phyloP scores from a whole-genome alignment of 1,140 invertebrate species.

The Cepaea nemoralis region DNA sequence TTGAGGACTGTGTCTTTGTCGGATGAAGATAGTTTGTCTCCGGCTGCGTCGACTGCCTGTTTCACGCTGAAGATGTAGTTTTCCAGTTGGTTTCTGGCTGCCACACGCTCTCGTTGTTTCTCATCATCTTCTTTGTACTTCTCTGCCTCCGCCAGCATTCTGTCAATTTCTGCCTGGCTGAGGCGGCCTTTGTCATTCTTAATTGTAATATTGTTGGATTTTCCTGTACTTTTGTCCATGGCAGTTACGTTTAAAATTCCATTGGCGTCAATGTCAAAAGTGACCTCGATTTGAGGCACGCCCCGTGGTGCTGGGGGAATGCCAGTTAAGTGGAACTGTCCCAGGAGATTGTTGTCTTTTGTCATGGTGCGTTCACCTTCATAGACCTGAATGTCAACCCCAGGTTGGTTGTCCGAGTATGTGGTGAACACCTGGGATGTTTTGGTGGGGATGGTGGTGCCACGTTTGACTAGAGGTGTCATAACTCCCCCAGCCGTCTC shows the following conservation, averaged over 20 bases:
- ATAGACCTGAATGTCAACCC: constrained; percentile 81
- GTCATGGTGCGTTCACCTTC: constrained; percentile 91
- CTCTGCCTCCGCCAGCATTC: constrained; percentile 96
- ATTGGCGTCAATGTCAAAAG: constrained; percentile 22
- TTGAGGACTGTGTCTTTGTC: constrained; percentile 88
- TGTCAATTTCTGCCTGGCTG: constrained; percentile 94
- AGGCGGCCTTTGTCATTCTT: constrained; percentile 92
- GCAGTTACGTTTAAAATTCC: constrained; percentile 76
- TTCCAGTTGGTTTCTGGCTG: constrained; percentile 80
- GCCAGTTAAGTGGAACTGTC: constrained; percentile 84
- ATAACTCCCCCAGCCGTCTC: constrained; percentile 79
- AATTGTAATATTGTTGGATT: constrained; percentile 85
- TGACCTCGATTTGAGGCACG: constrained; percentile 79
- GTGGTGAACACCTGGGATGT: constrained; percentile 67
- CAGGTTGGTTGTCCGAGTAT: constrained; percentile 78
- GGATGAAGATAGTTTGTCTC: constrained; percentile 82
- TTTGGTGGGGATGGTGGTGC: constrained; percentile 68
- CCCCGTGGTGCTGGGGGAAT: constrained; percentile 77
- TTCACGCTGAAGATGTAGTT: constrained; percentile 85
- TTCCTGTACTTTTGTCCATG: constrained; percentile 80
- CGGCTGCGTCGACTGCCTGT: constrained; percentile 82
- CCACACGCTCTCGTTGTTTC: constrained; percentile 85
- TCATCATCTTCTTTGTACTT: constrained; percentile 90
- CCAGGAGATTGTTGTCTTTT: constrained; percentile 62
- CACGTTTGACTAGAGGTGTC: constrained; percentile 73